phyloP scores from a whole-genome alignment of 2,113 vertebrate species.

The Stegostoma tigrinum region DNA sequence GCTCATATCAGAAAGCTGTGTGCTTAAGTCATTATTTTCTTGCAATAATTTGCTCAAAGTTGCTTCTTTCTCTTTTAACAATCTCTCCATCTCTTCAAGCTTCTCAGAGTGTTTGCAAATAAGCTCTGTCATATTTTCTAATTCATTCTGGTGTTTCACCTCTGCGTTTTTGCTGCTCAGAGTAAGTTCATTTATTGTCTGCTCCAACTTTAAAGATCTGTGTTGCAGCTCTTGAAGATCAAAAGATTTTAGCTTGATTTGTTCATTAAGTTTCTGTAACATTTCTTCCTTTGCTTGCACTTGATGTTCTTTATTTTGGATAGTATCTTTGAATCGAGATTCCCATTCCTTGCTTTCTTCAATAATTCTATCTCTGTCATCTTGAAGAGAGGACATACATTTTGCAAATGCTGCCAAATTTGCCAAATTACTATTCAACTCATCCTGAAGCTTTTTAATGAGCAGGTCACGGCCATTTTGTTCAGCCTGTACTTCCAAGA shows the following conservation, averaged over 20 bases:
- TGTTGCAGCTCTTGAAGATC: conserved; percentile 57
- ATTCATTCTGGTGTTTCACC: conserved; percentile 55
- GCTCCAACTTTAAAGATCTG: conserved; percentile 53
- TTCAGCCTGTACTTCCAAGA: conserved; percentile 51
- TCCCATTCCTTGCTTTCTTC: conserved; percentile 60
- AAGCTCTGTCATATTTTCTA: conserved; percentile 59
- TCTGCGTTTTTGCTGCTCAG: conserved; percentile 55
- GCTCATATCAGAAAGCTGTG: conserved; percentile 51
- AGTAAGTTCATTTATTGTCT: conserved; percentile 51
- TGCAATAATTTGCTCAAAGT: conserved; percentile 52
- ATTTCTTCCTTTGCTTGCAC: conserved; percentile 60
- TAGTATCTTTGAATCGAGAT: conserved; percentile 56
- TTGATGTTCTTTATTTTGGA: conserved; percentile 68
- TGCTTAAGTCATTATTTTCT: conserved; percentile 54
- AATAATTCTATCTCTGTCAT: conserved; percentile 50
- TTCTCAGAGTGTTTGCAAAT: conserved; percentile 53
- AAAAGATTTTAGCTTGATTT: conserved; percentile 53
- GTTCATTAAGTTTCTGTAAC: conserved; percentile 58
- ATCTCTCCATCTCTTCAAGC: conserved; percentile 49
- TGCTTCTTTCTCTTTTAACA: conserved; percentile 53
- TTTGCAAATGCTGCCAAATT: conserved; percentile 59
- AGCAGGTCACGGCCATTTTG: conserved; percentile 52
- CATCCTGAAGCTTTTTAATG: conserved; percentile 56
- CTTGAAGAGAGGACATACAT: conserved; percentile 55
- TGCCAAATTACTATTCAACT: conserved; percentile 54